Conservation (phyloP, 2,113 vertebrate genomes). For the Vireo altiloquus region DNA sequence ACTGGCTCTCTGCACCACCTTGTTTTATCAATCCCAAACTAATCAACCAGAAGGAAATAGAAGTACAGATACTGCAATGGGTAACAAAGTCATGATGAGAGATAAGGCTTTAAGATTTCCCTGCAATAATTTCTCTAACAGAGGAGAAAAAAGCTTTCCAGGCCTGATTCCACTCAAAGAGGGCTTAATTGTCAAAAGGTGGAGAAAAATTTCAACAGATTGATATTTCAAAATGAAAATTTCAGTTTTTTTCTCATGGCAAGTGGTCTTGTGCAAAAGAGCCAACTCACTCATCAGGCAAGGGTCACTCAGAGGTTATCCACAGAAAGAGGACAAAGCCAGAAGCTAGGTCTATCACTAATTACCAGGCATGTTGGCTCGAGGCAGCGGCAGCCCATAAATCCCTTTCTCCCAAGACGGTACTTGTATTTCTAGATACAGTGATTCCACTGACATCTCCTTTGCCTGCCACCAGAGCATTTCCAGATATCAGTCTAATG, state of each 20-base stretch:
- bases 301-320: not conserved
- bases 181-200: not conserved
- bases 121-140: not conserved
- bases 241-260: not conserved
- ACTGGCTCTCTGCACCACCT: not conserved
- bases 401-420: not conserved
- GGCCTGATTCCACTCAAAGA: not conserved
- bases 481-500: not conserved
- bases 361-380: not conserved
- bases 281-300: not conserved
- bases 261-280: not conserved
- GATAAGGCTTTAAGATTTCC: not conserved
- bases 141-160: not conserved
- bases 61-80: not conserved
- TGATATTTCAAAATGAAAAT: not conserved
- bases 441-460: not conserved
- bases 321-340: not conserved
- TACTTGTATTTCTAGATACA: not conserved
- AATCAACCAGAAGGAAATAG: not conserved
- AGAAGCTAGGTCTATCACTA: not conserved
- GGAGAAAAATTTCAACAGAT: not conserved
- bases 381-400: not conserved
- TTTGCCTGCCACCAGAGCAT: not conserved
- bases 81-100: not conserved
- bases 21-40: not conserved